Percentiles rank a stretch among this genome's conserved stretches.
Evolutionary conservation across 2,113 vertebrate species (phyloP).

Genomic region (Tyrannus savana): DNA sequence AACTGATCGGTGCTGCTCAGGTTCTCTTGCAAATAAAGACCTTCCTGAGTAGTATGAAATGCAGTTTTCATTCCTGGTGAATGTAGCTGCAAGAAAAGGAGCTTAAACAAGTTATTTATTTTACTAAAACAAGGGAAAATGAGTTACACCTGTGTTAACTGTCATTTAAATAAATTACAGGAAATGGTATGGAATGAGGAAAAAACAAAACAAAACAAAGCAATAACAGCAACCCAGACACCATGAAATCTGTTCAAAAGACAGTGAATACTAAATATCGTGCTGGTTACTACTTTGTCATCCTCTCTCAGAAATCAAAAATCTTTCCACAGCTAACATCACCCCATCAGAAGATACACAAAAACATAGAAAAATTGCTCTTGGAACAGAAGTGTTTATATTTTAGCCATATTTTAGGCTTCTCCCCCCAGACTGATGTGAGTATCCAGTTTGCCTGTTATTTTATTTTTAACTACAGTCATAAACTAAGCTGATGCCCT

Average conservation of each 20-base stretch:
- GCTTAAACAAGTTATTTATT: not conserved
- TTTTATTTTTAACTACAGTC: constrained; percentile 25
- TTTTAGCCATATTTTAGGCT: not conserved
- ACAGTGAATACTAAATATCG: not conserved
- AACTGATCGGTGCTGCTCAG: not conserved
- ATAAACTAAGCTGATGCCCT: constrained; percentile 13
- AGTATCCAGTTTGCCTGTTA: not conserved
- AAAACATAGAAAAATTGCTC: not conserved
- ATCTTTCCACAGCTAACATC: not conserved
- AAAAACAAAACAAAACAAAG: not conserved
- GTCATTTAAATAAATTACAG: not conserved
- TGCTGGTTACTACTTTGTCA: not conserved
- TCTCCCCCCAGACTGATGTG: not conserved
- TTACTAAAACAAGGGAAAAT: not conserved
- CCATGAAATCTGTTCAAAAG: not conserved
- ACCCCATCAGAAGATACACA: not conserved
- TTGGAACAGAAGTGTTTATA: not conserved
- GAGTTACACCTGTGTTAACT: not conserved
- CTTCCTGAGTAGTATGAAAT: not conserved
- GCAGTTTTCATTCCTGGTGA: not conserved
- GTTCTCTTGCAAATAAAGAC: not conserved
- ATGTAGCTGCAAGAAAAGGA: not conserved
- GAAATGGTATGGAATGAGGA: not conserved
- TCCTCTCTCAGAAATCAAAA: not conserved
- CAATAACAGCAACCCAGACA: not conserved